These are phyloP conservation scores for Nothobranchius furzeri DNA, from an alignment of 2,113 vertebrate genomes.

Conservation along the genomic window DNA sequence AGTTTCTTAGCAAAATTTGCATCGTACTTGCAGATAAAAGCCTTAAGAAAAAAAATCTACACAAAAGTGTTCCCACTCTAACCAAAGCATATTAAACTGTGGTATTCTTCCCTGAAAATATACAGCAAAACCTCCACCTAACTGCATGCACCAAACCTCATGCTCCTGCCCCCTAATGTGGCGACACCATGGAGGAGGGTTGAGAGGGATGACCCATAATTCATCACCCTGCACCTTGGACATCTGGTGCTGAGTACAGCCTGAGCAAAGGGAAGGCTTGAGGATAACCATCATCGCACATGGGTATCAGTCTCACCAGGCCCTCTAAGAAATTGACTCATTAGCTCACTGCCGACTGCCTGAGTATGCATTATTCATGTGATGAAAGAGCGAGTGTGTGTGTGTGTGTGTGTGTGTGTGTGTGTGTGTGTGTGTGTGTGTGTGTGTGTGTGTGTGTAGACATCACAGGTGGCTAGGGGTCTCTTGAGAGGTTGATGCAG, in stretches of 20 bases:
- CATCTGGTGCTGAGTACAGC: slow-evolving; percentile 66
- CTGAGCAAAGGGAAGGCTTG: slow-evolving; percentile 54
- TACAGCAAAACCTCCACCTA: slow-evolving; percentile 14
- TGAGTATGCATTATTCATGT: slow-evolving; percentile 79
- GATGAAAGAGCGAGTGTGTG: slow-evolving; percentile 38
- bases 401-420: slow-evolving; percentile 11
- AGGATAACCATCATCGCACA: slow-evolving; percentile 50
- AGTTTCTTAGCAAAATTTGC: slow-evolving; percentile 9
- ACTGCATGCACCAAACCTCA: slow-evolving; percentile 47
- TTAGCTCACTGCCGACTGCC: slow-evolving; percentile 70
- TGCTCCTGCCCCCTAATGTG: slow-evolving; percentile 51
- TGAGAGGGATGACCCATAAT: slow-evolving; percentile 67
- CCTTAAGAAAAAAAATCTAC: slow-evolving; percentile 15
- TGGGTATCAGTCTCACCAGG: slow-evolving; percentile 62
- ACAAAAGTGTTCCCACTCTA: slow-evolving; percentile 34
- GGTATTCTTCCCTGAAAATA: slow-evolving; percentile 41
- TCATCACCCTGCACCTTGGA: slow-evolving; percentile 64
- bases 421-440: background rate
- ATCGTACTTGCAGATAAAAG: slow-evolving; percentile 6
- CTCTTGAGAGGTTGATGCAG: slow-evolving; percentile 50
- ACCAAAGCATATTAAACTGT: slow-evolving; percentile 21
- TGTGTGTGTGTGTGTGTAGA: background rate
- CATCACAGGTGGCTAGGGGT: slow-evolving; percentile 66
- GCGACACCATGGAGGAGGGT: slow-evolving; percentile 53
- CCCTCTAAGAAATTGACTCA: slow-evolving; percentile 71